Percentiles rank a stretch among this genome's conserved stretches.
Evolutionary conservation across 2,888 invertebrate genomes (phyloP).

Genomic region (Pseudococcus longispinus): DNA sequence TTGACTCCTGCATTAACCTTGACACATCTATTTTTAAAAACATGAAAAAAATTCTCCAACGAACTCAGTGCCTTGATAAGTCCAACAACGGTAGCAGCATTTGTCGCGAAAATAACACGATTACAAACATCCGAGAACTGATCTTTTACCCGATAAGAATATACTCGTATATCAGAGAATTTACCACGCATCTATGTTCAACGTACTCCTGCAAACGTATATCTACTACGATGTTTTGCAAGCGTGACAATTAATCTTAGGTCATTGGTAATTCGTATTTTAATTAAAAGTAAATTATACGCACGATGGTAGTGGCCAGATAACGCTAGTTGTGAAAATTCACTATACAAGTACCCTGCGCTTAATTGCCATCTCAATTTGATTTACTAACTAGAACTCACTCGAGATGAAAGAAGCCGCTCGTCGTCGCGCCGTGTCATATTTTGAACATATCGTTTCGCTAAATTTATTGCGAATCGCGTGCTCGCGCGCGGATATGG

Average conservation of each 20-base stretch:
- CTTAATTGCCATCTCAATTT: conserved; percentile 6
- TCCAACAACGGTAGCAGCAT: not conserved
- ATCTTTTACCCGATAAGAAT: not conserved
- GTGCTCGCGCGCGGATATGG: not conserved
- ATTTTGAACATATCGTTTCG: conserved; percentile 11
- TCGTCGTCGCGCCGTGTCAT: not conserved
- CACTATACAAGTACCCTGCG: not conserved
- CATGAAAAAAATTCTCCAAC: not conserved
- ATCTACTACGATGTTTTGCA: not conserved
- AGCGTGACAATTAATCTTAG: conserved; percentile 11
- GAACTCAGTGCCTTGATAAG: not conserved
- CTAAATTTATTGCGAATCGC: conserved; percentile 1
- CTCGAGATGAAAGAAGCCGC: not conserved
- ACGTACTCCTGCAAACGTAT: not conserved
- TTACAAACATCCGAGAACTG: not conserved
- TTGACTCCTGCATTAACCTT: not conserved
- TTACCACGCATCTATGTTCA: not conserved
- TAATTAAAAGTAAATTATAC: conserved; percentile 16
- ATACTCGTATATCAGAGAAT: not conserved
- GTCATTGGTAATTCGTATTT: not conserved
- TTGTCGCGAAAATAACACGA: not conserved
- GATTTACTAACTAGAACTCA: not conserved
- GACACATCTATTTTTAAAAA: not conserved
- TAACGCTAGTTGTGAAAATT: conserved; percentile 1
- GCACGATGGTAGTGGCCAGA: not conserved